Conservation (phyloP, 2,797 vertebrate genomes). For the Antrozous pallidus region DNA sequence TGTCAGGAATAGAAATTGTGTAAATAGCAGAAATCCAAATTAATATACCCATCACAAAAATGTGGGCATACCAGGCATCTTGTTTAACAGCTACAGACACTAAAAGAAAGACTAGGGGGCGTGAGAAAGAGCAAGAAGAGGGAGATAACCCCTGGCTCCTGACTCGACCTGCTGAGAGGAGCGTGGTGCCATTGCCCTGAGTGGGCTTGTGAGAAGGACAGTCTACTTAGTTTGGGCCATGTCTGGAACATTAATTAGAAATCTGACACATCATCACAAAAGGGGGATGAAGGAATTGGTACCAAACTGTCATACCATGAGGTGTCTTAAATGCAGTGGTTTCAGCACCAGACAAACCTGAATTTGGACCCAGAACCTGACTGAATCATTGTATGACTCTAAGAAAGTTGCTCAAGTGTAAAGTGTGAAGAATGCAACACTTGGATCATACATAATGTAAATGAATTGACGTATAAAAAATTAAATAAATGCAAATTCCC, state of each 20-base stretch:
- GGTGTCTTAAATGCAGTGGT: not conserved
- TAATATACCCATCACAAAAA: not conserved
- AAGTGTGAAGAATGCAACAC: not conserved
- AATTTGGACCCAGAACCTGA: not conserved
- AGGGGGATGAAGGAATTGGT: not conserved
- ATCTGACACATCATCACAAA: not conserved
- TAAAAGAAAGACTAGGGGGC: not conserved
- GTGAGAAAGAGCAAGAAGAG: not conserved
- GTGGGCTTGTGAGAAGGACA: not conserved
- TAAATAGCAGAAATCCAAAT: not conserved
- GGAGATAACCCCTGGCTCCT: not conserved
- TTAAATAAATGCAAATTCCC: not conserved
- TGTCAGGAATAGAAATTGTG: not conserved
- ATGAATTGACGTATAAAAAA: not conserved
- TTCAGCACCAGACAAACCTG: not conserved
- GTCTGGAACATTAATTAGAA: not conserved
- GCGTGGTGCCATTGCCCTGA: not conserved
- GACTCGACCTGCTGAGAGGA: not conserved
- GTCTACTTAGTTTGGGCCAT: not conserved
- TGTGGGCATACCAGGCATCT: not conserved
- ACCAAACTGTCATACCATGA: not conserved
- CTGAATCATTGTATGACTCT: not conserved
- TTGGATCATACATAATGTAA: not conserved
- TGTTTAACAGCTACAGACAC: not conserved
- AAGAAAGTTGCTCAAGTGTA: slow-evolving; percentile 10